Evolutionary conservation across 2,113 vertebrate species (phyloP).

Genomic region (Zosterops pallidus): DNA sequence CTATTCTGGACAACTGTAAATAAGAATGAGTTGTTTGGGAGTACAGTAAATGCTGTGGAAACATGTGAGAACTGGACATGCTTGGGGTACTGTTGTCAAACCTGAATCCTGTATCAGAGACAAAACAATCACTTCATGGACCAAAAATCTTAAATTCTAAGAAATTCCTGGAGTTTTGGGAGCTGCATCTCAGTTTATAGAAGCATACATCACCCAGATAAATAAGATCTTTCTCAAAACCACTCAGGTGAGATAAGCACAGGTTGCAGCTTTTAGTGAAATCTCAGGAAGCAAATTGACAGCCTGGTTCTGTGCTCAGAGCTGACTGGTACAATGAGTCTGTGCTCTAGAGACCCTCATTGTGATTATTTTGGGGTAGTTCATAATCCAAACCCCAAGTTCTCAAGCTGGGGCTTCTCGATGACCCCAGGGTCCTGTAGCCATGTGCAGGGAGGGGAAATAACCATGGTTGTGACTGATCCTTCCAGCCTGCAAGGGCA

Average conservation of each 20-base stretch:
- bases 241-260: not conserved
- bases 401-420: not conserved
- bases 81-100: not conserved
- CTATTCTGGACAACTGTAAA: not conserved
- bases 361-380: not conserved
- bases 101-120: not conserved
- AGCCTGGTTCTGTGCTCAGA: not conserved
- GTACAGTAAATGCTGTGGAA: not conserved
- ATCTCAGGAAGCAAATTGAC: not conserved
- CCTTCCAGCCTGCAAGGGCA: slow-evolving; percentile 48
- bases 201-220: not conserved
- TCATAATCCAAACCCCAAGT: not conserved
- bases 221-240: not conserved
- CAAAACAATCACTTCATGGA: not conserved
- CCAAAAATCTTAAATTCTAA: not conserved
- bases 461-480: not conserved
- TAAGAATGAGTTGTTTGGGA: not conserved
- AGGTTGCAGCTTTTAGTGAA: not conserved
- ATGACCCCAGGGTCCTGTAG: rapidly evolving
- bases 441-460: not conserved
- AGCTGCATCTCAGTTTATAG: not conserved
- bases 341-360: not conserved
- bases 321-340: rapidly evolving
- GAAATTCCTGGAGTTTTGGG: not conserved
- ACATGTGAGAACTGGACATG: not conserved